Conservation (phyloP, 2,113 vertebrate genomes). For the Suricata suricatta region DNA sequence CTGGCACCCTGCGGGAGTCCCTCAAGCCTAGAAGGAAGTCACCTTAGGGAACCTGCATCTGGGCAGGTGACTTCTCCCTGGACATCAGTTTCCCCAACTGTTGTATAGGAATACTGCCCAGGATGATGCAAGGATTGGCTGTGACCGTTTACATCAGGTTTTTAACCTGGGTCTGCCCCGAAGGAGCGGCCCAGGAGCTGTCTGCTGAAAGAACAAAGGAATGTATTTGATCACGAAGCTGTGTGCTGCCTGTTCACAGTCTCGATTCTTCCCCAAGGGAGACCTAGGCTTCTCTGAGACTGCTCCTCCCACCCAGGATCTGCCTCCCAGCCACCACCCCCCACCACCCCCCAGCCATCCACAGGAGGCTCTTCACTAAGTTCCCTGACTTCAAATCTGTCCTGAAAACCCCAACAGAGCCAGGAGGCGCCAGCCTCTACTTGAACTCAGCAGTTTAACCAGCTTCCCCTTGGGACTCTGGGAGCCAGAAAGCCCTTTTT, state of each 20-base stretch:
- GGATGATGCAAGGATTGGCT: background rate
- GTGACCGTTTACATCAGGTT: background rate
- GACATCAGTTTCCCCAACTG: background rate
- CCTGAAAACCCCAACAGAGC: background rate
- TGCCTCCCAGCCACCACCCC: no score
- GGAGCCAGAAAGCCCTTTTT: background rate
- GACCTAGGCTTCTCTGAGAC: background rate
- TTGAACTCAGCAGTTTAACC: background rate
- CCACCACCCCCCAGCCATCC: no score
- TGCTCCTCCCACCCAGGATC: background rate
- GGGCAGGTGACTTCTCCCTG: background rate
- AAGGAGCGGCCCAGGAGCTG: background rate
- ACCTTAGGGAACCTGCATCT: background rate
- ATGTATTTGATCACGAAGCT: background rate
- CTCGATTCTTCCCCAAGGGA: background rate
- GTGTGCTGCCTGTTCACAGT: background rate
- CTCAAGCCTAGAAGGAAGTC: background rate
- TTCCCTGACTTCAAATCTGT: background rate
- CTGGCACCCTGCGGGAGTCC: background rate
- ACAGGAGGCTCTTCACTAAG: background rate
- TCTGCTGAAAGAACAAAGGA: background rate
- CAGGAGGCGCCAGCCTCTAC: background rate
- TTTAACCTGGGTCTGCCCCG: background rate
- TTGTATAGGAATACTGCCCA: background rate
- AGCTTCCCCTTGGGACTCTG: background rate